A percentile compares a stretch with the other conserved stretches of the same genome.
Conservation (phyloP, 2,888 invertebrate genomes). For the Liopterus haemorrhoidalis region DNA sequence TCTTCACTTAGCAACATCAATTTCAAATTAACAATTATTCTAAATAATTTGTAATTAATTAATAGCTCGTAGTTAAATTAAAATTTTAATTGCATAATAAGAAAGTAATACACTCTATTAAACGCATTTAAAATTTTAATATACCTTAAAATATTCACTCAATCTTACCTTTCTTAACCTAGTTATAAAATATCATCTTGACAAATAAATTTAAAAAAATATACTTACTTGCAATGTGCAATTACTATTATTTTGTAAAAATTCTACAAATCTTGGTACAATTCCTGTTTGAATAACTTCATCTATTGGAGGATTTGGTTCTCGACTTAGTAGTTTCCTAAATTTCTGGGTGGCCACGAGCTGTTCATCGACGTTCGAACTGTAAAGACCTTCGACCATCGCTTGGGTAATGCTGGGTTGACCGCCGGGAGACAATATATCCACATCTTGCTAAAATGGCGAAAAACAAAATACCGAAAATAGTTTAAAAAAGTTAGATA, state of each 20-base stretch:
- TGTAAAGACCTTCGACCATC: conserved; percentile 81
- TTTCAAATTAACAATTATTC: too few species aligned
- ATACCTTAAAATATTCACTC: too few species aligned
- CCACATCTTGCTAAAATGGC: conserved; percentile 39
- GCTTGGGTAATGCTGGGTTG: conserved; percentile 61
- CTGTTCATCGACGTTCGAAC: conserved; percentile 70
- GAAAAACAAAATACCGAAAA: background rate
- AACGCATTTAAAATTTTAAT: background rate
- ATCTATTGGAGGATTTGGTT: conserved; percentile 96
- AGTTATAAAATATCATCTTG: background rate
- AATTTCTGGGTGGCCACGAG: conserved; percentile 86
- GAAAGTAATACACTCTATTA: too few species aligned
- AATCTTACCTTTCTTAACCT: too few species aligned
- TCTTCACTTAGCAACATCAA: too few species aligned
- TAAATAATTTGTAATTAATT: too few species aligned
- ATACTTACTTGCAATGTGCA: conserved; percentile 75
- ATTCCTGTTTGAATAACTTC: conserved; percentile 93
- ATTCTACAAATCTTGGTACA: conserved; percentile 89
- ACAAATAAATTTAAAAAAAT: conserved; percentile 1
- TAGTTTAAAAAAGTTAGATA: too few species aligned
- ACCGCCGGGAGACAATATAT: conserved; percentile 44
- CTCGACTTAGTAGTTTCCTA: conserved; percentile 85
- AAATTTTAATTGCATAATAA: too few species aligned
- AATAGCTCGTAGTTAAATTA: too few species aligned
- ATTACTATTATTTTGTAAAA: conserved; percentile 74